These are phyloP conservation scores for Alexandromys oeconomus DNA, from an alignment of 2,797 vertebrate genomes.

Conservation along the genomic window DNA sequence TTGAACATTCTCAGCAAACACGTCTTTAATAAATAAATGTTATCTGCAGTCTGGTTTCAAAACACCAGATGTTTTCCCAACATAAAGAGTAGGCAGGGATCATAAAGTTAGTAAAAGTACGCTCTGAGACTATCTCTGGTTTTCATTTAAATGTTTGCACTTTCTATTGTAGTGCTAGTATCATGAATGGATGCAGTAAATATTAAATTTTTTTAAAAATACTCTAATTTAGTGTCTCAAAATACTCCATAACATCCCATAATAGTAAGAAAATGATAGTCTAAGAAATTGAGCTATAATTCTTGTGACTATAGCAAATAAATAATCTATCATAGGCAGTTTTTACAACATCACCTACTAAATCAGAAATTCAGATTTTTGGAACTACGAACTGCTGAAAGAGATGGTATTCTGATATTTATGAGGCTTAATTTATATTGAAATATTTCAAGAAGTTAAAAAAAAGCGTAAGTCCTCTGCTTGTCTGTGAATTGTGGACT, in stretches of 20 bases:
- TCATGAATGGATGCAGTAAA: neutral
- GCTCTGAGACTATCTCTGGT: neutral
- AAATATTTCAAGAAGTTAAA: constrained; percentile 12
- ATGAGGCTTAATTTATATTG: constrained; percentile 28
- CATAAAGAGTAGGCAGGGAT: neutral
- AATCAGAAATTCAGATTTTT: constrained; percentile 34
- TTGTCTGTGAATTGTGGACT: neutral
- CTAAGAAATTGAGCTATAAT: neutral
- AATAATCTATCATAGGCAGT: neutral
- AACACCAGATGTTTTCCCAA: neutral
- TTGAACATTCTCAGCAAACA: constrained; percentile 24
- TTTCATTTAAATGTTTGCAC: constrained; percentile 25
- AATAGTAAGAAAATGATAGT: constrained; percentile 3
- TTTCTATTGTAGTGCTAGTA: neutral
- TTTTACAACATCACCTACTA: constrained; percentile 43
- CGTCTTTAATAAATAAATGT: constrained; percentile 26
- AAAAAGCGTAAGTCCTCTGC: neutral
- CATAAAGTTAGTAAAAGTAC: neutral
- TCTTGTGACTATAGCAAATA: constrained; percentile 1
- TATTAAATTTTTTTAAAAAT: constrained; percentile 18
- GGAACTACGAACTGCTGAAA: neutral
- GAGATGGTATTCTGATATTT: constrained; percentile 16
- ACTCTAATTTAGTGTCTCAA: constrained; percentile 17
- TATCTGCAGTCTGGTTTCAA: constrained; percentile 10
- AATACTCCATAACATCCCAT: neutral